Evolutionary conservation across 2,113 vertebrate species (phyloP).

Genomic region (Gymnocephalus cernua): DNA sequence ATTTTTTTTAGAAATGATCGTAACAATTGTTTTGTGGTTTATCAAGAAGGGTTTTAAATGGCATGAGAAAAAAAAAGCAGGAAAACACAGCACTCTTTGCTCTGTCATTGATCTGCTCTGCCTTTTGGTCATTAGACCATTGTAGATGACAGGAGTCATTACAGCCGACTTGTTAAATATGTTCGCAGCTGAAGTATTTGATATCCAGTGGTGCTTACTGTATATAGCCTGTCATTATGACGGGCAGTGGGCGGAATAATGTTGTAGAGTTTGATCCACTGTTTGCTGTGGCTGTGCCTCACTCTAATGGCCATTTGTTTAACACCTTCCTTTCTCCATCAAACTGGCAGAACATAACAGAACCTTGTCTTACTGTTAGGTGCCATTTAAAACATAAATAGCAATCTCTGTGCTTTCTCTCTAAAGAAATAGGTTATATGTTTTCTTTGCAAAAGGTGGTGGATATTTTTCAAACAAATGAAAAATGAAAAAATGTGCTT

Average conservation of each 20-base stretch:
- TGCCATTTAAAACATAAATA: slow-evolving; percentile 70
- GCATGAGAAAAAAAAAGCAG: neutral
- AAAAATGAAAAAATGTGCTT: slow-evolving; percentile 52
- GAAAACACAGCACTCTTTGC: too few relatives aligned
- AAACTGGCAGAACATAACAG: slow-evolving; percentile 46
- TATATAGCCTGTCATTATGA: slow-evolving; percentile 56
- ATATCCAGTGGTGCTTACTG: slow-evolving; percentile 52
- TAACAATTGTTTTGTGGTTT: too few relatives aligned
- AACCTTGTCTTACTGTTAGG: slow-evolving; percentile 46
- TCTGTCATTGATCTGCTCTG: neutral
- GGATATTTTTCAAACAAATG: slow-evolving; percentile 12
- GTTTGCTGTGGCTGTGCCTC: slow-evolving; percentile 57
- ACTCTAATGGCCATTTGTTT: slow-evolving; percentile 68
- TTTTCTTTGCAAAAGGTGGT: slow-evolving; percentile 46
- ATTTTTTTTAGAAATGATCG: too few relatives aligned
- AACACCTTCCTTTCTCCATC: slow-evolving; percentile 34
- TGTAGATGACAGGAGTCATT: slow-evolving; percentile 22
- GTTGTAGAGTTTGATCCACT: slow-evolving; percentile 61
- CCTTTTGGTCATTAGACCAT: slow-evolving; percentile 31
- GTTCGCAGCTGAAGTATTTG: slow-evolving; percentile 40
- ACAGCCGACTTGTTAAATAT: slow-evolving; percentile 36
- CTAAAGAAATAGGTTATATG: slow-evolving; percentile 42
- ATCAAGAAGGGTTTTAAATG: neutral
- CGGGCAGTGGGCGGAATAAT: slow-evolving; percentile 52
- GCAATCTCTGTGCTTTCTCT: slow-evolving; percentile 28